Conservation (phyloP, 2,888 invertebrate species). For the Xestia rhomboidea region DNA sequence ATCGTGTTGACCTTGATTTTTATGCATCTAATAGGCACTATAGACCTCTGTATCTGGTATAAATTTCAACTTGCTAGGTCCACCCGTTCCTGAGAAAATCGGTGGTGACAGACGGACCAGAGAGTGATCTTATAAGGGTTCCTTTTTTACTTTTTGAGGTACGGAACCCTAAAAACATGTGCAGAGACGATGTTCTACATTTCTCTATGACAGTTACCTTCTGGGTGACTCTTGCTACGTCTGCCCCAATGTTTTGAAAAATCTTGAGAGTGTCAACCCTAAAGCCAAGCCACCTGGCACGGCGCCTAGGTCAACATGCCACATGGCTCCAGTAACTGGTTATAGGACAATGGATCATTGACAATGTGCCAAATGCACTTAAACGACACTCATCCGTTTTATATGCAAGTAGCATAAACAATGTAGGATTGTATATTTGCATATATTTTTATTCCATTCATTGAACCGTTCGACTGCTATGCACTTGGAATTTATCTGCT, state of each 20-base stretch:
- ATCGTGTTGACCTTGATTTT: too few relatives aligned
- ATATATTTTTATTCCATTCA: constrained; percentile 31
- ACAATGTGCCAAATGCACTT: constrained; percentile 62
- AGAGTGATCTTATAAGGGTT: too few relatives aligned
- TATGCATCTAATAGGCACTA: too few relatives aligned
- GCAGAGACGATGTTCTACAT: neutral
- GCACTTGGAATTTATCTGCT: neutral
- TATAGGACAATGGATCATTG: constrained; percentile 62
- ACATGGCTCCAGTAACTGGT: constrained; percentile 51
- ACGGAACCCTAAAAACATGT: neutral
- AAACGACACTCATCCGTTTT: constrained; percentile 26
- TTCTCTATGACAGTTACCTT: neutral
- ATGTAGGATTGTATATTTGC: constrained; percentile 5
- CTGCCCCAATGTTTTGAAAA: neutral
- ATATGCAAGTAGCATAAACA: constrained; percentile 29
- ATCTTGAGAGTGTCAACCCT: constrained; percentile 49
- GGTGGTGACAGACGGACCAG: too few relatives aligned
- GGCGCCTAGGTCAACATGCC: constrained; percentile 70
- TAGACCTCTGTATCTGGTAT: too few relatives aligned
- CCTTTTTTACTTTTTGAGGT: too few relatives aligned
- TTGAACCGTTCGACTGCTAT: neutral
- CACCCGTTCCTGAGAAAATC: too few relatives aligned
- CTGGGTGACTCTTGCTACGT: neutral
- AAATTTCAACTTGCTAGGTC: too few relatives aligned
- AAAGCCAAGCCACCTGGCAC: constrained; percentile 66